These are phyloP conservation scores for Gastrophysa polygoni DNA, from an alignment of 2,888 invertebrate genomes.

Conservation along the genomic window DNA sequence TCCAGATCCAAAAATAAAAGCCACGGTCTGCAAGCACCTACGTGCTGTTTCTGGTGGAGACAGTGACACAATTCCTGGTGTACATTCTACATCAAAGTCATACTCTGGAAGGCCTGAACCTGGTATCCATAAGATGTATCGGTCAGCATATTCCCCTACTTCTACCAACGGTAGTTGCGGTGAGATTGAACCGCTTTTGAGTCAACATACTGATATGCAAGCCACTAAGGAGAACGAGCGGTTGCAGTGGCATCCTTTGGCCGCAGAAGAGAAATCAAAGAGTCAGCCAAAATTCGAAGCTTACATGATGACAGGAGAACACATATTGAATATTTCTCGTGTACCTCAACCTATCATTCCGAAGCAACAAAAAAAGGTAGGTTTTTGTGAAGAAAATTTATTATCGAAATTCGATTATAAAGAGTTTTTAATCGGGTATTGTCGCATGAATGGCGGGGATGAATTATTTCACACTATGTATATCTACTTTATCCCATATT, in stretches of 20 bases:
- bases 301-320: constrained; percentile 97
- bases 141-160: constrained; percentile 9
- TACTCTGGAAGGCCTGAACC: constrained; percentile 33
- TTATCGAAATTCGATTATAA: too few relatives aligned
- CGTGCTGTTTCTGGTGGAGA: constrained; percentile 63
- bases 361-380: constrained; percentile 64
- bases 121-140: constrained; percentile 29
- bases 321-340: constrained; percentile 89
- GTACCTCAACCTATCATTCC: constrained; percentile 74
- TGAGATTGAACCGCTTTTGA: constrained; percentile 34
- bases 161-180: constrained; percentile 63
- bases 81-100: constrained; percentile 43
- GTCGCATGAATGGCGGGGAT: too few relatives aligned
- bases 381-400: background rate
- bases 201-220: constrained; percentile 49
- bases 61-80: constrained; percentile 55
- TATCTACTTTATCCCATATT: too few relatives aligned
- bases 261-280: constrained; percentile 50
- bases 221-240: constrained; percentile 60
- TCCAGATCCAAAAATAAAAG: constrained; percentile 86
- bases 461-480: too few relatives aligned
- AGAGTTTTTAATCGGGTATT: background rate
- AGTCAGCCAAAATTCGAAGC: constrained; percentile 77
- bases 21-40: constrained; percentile 74
- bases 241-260: constrained; percentile 63